Evolutionary conservation across 2,888 invertebrate species (phyloP).

Genomic region (Thysanoteuthis rhombus): DNA sequence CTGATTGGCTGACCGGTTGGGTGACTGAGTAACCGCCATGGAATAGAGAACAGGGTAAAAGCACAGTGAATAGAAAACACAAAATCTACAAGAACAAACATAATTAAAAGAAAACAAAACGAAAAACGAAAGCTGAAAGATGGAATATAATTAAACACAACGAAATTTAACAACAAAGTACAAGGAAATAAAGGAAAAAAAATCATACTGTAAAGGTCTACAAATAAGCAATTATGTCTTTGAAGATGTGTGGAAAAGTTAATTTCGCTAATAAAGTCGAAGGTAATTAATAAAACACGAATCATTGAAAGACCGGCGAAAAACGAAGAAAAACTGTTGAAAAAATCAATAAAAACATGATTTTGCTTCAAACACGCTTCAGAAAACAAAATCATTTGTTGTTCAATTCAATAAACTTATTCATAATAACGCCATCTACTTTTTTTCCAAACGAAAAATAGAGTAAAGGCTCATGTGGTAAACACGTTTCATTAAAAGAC

Average conservation of each 20-base stretch:
- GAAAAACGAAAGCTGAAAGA: background rate
- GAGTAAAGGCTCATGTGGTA: background rate
- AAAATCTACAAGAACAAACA: background rate
- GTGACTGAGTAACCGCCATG: background rate
- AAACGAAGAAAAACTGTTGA: background rate
- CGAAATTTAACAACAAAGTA: background rate
- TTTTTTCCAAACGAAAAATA: background rate
- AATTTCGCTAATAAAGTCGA: constrained; percentile 12
- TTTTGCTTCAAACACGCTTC: background rate
- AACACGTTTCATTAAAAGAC: background rate
- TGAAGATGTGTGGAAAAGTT: constrained; percentile 12
- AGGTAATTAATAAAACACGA: constrained; percentile 12
- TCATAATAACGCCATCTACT: background rate
- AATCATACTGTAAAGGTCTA: background rate
- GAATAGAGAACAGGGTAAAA: no score
- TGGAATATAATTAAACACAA: background rate
- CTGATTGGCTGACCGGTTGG: background rate
- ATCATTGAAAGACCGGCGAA: background rate
- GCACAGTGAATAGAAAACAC: background rate
- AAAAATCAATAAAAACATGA: background rate
- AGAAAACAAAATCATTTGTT: constrained; percentile 12
- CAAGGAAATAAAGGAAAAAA: background rate
- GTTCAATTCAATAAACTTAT: constrained; percentile 12
- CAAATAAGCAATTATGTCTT: background rate
- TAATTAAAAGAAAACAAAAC: background rate